Evolutionary conservation across 2,888 invertebrate genomes (phyloP).

Genomic region (Tetramorium bicarinatum): DNA sequence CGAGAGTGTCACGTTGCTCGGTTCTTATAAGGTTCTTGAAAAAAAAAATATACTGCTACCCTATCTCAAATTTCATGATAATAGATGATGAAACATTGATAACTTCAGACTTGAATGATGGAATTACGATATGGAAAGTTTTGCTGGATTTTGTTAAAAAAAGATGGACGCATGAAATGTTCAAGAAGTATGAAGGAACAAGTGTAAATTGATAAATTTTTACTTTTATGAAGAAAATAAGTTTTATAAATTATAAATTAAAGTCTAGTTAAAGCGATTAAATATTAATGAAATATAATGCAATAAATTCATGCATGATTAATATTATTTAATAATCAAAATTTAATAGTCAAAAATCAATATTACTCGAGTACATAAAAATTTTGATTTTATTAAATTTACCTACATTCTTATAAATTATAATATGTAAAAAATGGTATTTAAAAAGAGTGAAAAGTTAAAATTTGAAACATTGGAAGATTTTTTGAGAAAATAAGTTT

Average conservation of each 20-base stretch:
- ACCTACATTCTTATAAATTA: too few relatives aligned
- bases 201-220: neutral
- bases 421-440: neutral
- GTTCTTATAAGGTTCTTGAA: slow-evolving; percentile 69
- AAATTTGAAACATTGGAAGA: neutral
- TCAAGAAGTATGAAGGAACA: neutral
- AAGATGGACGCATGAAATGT: neutral
- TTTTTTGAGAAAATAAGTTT: neutral
- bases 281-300: neutral
- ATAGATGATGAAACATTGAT: slow-evolving; percentile 34
- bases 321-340: neutral
- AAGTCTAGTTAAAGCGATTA: neutral
- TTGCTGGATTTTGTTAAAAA: slow-evolving; percentile 20
- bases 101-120: neutral
- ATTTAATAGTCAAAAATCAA: too few relatives aligned
- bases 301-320: neutral
- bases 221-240: neutral
- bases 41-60: slow-evolving; percentile 31
- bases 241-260: neutral
- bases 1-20: slow-evolving; percentile 40
- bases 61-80: slow-evolving; percentile 37
- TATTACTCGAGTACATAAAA: too few relatives aligned
- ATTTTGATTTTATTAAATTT: too few relatives aligned
- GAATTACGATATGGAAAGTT: neutral
- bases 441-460: neutral